These are phyloP conservation scores for Bombylius major DNA, from an alignment of 2,888 invertebrate genomes.

Conservation along the genomic window DNA sequence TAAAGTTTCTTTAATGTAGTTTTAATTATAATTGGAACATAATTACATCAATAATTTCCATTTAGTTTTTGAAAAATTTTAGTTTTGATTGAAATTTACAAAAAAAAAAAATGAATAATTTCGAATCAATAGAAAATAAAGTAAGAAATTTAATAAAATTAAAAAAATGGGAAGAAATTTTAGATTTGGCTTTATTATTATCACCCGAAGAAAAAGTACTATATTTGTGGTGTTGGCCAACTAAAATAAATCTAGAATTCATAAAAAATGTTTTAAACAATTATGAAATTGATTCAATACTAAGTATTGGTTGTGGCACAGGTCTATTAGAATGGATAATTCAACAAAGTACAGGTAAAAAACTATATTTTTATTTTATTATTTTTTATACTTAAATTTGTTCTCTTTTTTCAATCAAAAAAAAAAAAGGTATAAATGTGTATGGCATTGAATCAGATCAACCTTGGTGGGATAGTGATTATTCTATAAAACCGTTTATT, in stretches of 20 bases:
- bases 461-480: conserved; percentile 67
- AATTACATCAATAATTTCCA: too few species aligned
- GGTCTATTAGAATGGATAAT: conserved; percentile 76
- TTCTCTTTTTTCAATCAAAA: background rate
- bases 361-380: conserved; percentile 4
- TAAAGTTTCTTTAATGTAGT: too few species aligned
- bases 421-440: conserved; percentile 47
- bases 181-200: conserved; percentile 21
- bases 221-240: conserved; percentile 65
- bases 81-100: too few species aligned
- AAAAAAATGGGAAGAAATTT: conserved; percentile 39
- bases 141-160: background rate
- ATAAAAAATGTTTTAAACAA: conserved; percentile 39
- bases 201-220: conserved; percentile 34
- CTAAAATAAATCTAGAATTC: conserved; percentile 47
- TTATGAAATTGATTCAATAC: conserved; percentile 39
- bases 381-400: background rate
- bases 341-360: conserved; percentile 47
- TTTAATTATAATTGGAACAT: too few species aligned
- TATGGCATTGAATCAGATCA: conserved; percentile 64
- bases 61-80: too few species aligned
- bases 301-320: conserved; percentile 68
- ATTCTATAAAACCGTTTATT: conserved; percentile 60
- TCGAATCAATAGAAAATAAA: background rate
- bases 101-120: too few species aligned